phyloP scores from a whole-genome alignment of 2,797 vertebrate genomes.

The Coregonus suidteri region DNA sequence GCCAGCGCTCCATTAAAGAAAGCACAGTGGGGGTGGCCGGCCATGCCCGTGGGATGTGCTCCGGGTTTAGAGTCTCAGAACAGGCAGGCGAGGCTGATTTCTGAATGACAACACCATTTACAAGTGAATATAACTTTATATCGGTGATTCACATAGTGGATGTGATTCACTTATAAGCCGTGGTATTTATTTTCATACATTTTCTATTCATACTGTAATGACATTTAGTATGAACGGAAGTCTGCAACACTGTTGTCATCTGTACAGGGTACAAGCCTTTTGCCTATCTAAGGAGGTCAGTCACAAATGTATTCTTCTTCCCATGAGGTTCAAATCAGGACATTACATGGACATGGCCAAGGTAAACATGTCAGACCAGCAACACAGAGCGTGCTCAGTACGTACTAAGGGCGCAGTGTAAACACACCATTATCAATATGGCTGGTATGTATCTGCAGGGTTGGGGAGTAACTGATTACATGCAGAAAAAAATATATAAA shows the following conservation, averaged over 20 bases:
- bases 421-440: not conserved
- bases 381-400: not conserved
- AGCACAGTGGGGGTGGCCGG: slow-evolving; percentile 9
- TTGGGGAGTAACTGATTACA: too few species aligned
- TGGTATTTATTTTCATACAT: too few species aligned
- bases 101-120: not conserved
- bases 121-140: not conserved
- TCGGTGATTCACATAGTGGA: not conserved
- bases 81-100: not conserved
- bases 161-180: too few species aligned
- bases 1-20: slow-evolving; percentile 21
- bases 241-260: too few species aligned
- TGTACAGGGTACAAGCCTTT: too few species aligned
- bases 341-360: not conserved
- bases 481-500: too few species aligned
- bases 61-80: slow-evolving; percentile 15
- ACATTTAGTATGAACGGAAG: too few species aligned
- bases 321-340: not conserved
- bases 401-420: not conserved
- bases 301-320: not conserved
- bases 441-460: slow-evolving; percentile 7
- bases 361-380: not conserved
- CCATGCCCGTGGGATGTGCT: slow-evolving; percentile 35
- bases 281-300: not conserved
- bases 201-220: too few species aligned